These are phyloP conservation scores for Linepithema humile DNA, from an alignment of 1,140 invertebrate genomes.

Conservation along the genomic window DNA sequence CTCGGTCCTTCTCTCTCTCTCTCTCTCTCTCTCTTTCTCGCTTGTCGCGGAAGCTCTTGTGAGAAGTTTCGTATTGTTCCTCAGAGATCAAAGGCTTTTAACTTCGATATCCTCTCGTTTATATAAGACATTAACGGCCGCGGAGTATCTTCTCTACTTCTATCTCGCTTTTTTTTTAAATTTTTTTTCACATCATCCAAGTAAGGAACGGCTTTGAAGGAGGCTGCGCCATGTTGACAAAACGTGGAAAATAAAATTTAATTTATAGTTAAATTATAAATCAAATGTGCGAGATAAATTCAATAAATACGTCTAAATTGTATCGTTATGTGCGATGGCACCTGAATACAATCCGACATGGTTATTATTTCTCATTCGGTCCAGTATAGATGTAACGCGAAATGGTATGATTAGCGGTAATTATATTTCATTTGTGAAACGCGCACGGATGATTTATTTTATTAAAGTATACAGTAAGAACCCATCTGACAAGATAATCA, in stretches of 20 bases:
- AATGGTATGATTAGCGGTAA: slow-evolving; percentile 38
- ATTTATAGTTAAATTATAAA: not conserved
- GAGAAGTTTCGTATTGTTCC: slow-evolving; percentile 5
- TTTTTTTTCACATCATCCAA: not conserved
- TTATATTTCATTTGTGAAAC: slow-evolving; percentile 25
- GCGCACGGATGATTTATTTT: slow-evolving; percentile 36
- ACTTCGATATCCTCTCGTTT: not conserved
- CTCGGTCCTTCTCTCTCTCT: not conserved
- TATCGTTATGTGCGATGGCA: not conserved
- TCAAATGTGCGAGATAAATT: not conserved
- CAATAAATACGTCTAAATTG: slow-evolving; percentile 21
- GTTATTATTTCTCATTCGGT: slow-evolving; percentile 17
- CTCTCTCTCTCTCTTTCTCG: not conserved
- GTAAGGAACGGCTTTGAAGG: not conserved
- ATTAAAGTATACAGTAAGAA: slow-evolving; percentile 38
- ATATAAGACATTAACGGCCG: slow-evolving; percentile 5
- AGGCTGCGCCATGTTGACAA: not conserved
- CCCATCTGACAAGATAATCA: slow-evolving; percentile 56
- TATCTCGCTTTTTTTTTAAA: not conserved
- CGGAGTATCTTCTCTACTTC: no score
- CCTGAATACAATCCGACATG: slow-evolving; percentile 1
- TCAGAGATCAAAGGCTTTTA: not conserved
- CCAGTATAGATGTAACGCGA: slow-evolving; percentile 17
- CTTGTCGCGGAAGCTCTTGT: not conserved
- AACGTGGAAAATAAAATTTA: not conserved